phyloP scores from a whole-genome alignment of 2,888 invertebrate genomes.

The Amphipyra tragopoginis region DNA sequence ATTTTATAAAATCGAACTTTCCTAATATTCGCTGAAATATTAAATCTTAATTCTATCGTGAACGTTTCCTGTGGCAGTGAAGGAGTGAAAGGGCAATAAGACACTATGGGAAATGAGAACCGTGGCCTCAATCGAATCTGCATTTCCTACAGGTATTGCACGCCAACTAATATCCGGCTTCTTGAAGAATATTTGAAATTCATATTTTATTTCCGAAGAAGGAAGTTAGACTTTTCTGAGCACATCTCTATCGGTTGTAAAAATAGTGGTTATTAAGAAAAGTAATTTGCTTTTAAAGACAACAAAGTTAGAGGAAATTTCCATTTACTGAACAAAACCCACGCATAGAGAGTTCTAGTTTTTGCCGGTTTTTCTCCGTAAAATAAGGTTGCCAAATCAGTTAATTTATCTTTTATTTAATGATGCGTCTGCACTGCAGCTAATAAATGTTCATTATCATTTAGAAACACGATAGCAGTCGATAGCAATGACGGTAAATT shows the following conservation, averaged over 20 bases:
- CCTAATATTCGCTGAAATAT: no score
- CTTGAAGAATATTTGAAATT: constrained; percentile 1
- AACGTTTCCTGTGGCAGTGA: constrained; percentile 12
- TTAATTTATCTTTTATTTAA: not conserved
- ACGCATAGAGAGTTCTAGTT: no score
- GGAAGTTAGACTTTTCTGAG: no score
- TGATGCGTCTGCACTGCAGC: not conserved
- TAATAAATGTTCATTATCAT: constrained; percentile 1
- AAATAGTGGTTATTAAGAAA: no score
- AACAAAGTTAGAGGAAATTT: no score
- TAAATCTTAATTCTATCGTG: constrained; percentile 4
- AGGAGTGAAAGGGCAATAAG: constrained; percentile 14
- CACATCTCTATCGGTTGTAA: no score
- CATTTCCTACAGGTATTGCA: constrained; percentile 22
- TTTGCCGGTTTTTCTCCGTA: no score
- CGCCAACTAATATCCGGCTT: constrained; percentile 34
- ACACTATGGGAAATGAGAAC: constrained; percentile 30
- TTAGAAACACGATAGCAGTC: not conserved
- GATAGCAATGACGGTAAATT: no score
- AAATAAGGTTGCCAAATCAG: no score
- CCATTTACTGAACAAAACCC: no score
- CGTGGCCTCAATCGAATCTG: constrained; percentile 15
- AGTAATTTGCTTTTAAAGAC: no score
- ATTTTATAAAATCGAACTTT: no score
- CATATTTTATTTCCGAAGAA: constrained; percentile 1